These are phyloP conservation scores for Sericinus montela DNA, from an alignment of 2,888 invertebrate species.

Conservation along the genomic window DNA sequence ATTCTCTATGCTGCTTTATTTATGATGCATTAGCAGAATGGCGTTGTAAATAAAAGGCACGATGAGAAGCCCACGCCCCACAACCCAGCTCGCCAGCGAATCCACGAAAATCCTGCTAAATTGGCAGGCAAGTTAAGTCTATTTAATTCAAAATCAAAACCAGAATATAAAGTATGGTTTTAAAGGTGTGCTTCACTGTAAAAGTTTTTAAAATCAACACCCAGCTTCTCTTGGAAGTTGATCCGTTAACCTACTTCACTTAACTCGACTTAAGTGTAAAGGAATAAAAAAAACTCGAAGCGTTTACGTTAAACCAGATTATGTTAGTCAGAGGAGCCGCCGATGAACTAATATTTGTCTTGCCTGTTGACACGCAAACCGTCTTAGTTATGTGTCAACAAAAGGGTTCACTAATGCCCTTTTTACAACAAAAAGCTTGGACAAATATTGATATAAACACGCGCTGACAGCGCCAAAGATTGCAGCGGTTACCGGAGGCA, in stretches of 20 bases:
- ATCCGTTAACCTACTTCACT: constrained; percentile 40
- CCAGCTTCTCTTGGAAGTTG: constrained; percentile 38
- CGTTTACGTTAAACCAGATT: constrained; percentile 50
- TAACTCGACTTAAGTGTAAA: constrained; percentile 48
- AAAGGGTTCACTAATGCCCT: constrained; percentile 78
- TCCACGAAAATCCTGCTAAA: too few relatives aligned
- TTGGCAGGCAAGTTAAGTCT: too few relatives aligned
- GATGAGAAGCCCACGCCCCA: too few relatives aligned
- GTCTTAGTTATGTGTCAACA: constrained; percentile 71
- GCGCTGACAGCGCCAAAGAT: constrained; percentile 33
- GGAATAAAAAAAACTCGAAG: constrained; percentile 40
- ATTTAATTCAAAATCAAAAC: too few relatives aligned
- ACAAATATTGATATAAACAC: constrained; percentile 60
- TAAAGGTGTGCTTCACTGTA: background rate
- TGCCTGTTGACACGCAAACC: constrained; percentile 73
- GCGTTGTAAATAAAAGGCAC: too few relatives aligned
- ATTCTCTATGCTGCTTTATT: too few relatives aligned
- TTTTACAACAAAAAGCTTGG: constrained; percentile 73
- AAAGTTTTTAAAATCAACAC: constrained; percentile 25
- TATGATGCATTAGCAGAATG: too few relatives aligned
- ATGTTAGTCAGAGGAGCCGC: constrained; percentile 66
- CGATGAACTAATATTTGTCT: constrained; percentile 64
- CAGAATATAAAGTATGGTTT: constrained; percentile 1
- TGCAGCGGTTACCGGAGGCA: constrained; percentile 18
- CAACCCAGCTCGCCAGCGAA: too few relatives aligned